Evolutionary conservation across 2,888 invertebrate genomes (phyloP), one percentile per base, ranked within the genome.

Genomic region (Xiphydria camelus): DNA sequence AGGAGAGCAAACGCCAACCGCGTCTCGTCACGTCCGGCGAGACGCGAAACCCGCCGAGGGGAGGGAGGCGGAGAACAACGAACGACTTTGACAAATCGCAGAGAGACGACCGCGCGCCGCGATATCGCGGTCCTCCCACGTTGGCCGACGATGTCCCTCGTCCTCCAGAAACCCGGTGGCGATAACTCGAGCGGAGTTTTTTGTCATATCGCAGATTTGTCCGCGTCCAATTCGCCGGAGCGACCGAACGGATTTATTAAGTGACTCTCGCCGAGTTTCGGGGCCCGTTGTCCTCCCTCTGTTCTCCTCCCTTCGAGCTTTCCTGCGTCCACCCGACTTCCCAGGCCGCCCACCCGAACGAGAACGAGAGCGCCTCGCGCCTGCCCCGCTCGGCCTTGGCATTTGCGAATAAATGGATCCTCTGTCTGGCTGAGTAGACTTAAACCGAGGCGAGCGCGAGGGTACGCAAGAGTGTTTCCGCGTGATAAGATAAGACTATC

Each of bases 361-460:
- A n/a, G n/a, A n/a, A n/a, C n/a, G n/a, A n/a, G 29, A 12, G 29
- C 15, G 7, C 25, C 18, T 41, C 18, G 22, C 26, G 17, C 20
- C 29, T 12, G 29, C 15, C 12, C 12, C 49, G 19, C 32, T 41
- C 53, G 66, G 56, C 67, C 67, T 71, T 73, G 72, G 64, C 62
- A 62, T 64, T 71, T 61, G 64, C 66, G 70, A 70, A 73, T 72
- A 73, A 74, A 74, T 69, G 71, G 65, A 68, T 59, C 64, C 66
- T 62, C 68, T 70, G 70, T 70, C 53, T 51, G 49, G 25, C 19
- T 14, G 55, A 53, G 53, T 49, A 55, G 52, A 51, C 18, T 39
- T 41, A 49, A 49, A 49, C 57, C 60, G 57, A 58, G 59, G 61
- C 51, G 58, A 59, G 60, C 51, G 55, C 54, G 57, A 49, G 50